These are phyloP conservation scores for Anguilla japonica DNA, from an alignment of 2,113 vertebrate species.

Conservation along the genomic window DNA sequence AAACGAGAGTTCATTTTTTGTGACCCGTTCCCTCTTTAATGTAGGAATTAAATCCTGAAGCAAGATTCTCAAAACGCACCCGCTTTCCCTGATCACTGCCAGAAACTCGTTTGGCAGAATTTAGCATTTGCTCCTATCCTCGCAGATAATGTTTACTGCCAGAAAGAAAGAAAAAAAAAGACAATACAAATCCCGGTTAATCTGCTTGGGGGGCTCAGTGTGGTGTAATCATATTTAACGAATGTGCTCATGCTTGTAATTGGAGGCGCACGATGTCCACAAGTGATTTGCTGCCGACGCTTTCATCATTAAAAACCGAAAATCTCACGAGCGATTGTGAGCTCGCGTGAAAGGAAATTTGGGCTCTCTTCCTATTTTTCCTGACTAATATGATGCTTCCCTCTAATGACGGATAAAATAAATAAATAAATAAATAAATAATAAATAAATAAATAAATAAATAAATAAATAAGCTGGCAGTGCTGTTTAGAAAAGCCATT, in stretches of 20 bases:
- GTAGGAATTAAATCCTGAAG: neutral
- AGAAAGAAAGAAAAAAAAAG: neutral
- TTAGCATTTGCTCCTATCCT: neutral
- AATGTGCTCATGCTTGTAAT: constrained; percentile 36
- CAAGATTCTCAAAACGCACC: neutral
- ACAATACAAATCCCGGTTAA: neutral
- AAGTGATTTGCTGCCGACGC: constrained; percentile 36
- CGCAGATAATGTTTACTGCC: neutral
- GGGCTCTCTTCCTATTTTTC: constrained; percentile 22
- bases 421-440: too few relatives aligned
- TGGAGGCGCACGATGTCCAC: constrained; percentile 46
- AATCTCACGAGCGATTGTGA: constrained; percentile 20
- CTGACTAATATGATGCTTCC: constrained; percentile 31
- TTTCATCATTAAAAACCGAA: constrained; percentile 33
- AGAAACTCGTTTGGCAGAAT: neutral
- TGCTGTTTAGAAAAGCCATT: constrained; percentile 18
- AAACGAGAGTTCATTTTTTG: neutral
- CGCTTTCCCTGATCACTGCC: neutral
- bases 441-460: too few relatives aligned
- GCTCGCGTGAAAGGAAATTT: constrained; percentile 29
- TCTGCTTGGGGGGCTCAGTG: neutral
- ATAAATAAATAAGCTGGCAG: neutral
- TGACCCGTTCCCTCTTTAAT: neutral
- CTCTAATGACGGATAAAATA: neutral
- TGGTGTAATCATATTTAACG: constrained; percentile 38